phyloP scores from a whole-genome alignment of 2,888 invertebrate genomes.

The Drosophila mettleri region DNA sequence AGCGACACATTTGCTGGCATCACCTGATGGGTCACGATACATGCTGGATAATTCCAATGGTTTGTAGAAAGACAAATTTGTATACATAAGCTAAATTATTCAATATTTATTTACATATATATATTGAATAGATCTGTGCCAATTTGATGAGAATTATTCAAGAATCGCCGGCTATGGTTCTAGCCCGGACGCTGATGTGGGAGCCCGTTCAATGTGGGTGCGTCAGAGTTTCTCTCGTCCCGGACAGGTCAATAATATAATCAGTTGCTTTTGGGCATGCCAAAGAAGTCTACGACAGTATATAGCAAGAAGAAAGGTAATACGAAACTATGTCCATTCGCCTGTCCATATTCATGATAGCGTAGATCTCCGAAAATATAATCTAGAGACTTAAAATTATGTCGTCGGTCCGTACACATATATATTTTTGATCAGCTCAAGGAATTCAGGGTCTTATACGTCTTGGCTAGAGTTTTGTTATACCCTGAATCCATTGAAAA shows the following conservation, averaged over 20 bases:
- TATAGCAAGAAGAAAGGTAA: conserved; percentile 91
- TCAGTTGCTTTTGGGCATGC: conserved; percentile 92
- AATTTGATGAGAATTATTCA: conserved; percentile 84
- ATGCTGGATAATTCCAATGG: conserved; percentile 90
- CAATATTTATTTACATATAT: too few relatives aligned
- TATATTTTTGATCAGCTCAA: too few relatives aligned
- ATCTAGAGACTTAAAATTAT: too few relatives aligned
- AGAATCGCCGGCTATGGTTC: conserved; percentile 84
- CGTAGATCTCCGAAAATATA: too few relatives aligned
- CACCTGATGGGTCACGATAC: conserved; percentile 92
- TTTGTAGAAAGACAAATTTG: conserved; percentile 75
- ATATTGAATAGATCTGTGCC: conserved; percentile 73
- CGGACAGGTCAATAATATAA: conserved; percentile 85
- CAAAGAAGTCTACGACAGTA: conserved; percentile 91
- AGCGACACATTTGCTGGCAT: conserved; percentile 92
- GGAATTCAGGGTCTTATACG: too few relatives aligned
- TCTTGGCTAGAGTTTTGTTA: too few relatives aligned
- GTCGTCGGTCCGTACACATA: too few relatives aligned
- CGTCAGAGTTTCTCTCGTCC: conserved; percentile 75
- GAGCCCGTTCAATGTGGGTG: conserved; percentile 81
- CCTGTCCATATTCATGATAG: too few relatives aligned
- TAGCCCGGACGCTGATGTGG: conserved; percentile 75
- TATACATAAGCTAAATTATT: too few relatives aligned
- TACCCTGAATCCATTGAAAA: too few relatives aligned
- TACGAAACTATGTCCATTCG: too few relatives aligned